Evolutionary conservation across 2,888 invertebrate species (phyloP).

Genomic region (Xanthostigma xanthostigma): DNA sequence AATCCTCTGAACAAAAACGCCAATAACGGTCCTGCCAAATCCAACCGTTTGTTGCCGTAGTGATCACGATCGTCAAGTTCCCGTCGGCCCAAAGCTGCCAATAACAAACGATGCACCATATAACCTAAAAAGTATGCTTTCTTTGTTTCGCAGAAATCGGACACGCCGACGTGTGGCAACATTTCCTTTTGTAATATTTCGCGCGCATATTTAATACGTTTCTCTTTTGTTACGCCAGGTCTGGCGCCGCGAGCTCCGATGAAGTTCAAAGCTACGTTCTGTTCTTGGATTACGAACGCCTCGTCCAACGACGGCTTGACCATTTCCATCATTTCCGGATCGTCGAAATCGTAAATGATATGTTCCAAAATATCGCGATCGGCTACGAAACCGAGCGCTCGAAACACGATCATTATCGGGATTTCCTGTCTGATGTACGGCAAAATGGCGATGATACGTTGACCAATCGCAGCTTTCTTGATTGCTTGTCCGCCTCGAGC

Average conservation of each 20-base stretch:
- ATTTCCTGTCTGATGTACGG: constrained; percentile 99
- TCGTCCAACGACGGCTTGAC: constrained; percentile 98
- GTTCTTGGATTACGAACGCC: constrained; percentile 98
- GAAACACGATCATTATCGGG: constrained; percentile 98
- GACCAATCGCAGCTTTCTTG: constrained; percentile 98
- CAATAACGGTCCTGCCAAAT: constrained; percentile 91
- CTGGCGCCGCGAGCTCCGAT: constrained; percentile 95
- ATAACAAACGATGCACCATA: constrained; percentile 93
- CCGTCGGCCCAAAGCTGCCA: constrained; percentile 88
- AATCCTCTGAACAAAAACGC: constrained; percentile 94
- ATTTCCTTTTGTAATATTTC: constrained; percentile 99
- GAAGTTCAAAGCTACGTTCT: constrained; percentile 96
- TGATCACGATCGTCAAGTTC: constrained; percentile 99
- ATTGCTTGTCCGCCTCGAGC: constrained; percentile 95
- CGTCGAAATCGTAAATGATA: constrained; percentile 99
- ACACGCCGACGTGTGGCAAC: constrained; percentile 98
- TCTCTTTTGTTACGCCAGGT: constrained; percentile 97
- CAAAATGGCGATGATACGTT: constrained; percentile 91
- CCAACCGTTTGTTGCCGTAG: constrained; percentile 96
- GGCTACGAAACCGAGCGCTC: constrained; percentile 97
- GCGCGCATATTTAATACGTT: constrained; percentile 96
- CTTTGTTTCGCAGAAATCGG: constrained; percentile 99
- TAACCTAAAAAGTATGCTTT: constrained; percentile 96
- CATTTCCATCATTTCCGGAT: constrained; percentile 99
- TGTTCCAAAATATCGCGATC: constrained; percentile 98